Evolutionary conservation across 2,113 vertebrate species (phyloP), one percentile per base, ranked within the genome.

Genomic region (Rana temporaria): DNA sequence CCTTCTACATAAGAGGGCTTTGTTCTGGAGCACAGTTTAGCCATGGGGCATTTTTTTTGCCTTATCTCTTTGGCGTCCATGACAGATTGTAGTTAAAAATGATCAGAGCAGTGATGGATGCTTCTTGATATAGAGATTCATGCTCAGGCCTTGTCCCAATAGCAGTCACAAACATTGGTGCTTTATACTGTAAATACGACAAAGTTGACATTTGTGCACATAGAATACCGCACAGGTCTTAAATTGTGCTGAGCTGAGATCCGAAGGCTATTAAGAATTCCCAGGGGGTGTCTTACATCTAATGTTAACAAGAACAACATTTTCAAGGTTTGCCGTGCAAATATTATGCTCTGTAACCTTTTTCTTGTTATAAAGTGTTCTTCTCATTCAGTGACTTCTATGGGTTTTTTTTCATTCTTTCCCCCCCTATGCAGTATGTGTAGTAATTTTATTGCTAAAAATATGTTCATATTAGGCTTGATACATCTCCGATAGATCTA

Each of bases 241-340:
- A 80, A 63, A 78, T 76, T 78, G 79, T 82, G 3, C 6, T 26
- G 80, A 64, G 82, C 12, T 84, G 64, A 64, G 82, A 79, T 78
- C 62, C 76, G 73, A 84, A 80, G 79, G 56, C 57, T 71, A 67
- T 84, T 82, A 84, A 80, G 42, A 74, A 79, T 76, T 80, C 84
- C 85, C 82, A 18, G 19, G 71, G 84, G 69, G 60, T 86, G 86
- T 85, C 73, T 67, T 22, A 68, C 71, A 76, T 67, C 71, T 59
- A 82, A 76, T 60, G 59, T 68, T 82, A 76, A 76, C 52, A 60
- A 67, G 72, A 82, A 66, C 34, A 68, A 67, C 76, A 55, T 82
- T 82, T 82, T 75, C 22, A 76, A 67, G 81, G 30, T 48, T 67
- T 66, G 63, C 52, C 57, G 63, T 59, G 32, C 15, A 34, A 26